Conservation (phyloP, 2,888 invertebrate genomes). For the Scaptomyza flava region DNA sequence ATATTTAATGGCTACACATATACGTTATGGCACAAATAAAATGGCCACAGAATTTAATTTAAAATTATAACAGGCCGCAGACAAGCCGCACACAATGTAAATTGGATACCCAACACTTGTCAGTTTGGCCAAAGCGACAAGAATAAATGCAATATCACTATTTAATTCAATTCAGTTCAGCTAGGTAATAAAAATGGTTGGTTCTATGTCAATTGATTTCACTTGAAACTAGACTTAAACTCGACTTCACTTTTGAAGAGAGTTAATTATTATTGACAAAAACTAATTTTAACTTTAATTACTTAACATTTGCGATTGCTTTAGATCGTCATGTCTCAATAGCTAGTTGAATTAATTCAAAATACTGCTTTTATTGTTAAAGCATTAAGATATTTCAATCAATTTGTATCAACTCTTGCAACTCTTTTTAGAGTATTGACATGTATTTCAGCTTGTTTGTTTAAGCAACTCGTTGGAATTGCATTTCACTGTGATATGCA, state of each 20-base stretch:
- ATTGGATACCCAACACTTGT: conserved; percentile 10
- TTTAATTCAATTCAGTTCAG: neutral
- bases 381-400: neutral
- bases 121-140: neutral
- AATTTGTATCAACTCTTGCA: neutral
- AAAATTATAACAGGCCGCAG: conserved; percentile 9
- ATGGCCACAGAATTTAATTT: conserved; percentile 15
- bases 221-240: too few relatives aligned
- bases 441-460: conserved; percentile 22
- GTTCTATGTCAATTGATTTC: too few relatives aligned
- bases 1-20: conserved; percentile 15
- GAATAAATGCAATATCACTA: neutral
- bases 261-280: too few relatives aligned
- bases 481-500: conserved; percentile 55
- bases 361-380: neutral
- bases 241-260: too few relatives aligned
- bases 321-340: neutral
- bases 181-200: neutral
- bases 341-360: neutral
- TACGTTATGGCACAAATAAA: conserved; percentile 14
- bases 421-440: conserved; percentile 6
- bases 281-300: too few relatives aligned
- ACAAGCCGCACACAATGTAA: neutral
- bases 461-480: conserved; percentile 55
- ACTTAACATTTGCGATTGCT: neutral